Evolutionary conservation across 2,888 invertebrate species (phyloP), one percentile per base, ranked within the genome.

Genomic region (Melinaea marsaeus): DNA sequence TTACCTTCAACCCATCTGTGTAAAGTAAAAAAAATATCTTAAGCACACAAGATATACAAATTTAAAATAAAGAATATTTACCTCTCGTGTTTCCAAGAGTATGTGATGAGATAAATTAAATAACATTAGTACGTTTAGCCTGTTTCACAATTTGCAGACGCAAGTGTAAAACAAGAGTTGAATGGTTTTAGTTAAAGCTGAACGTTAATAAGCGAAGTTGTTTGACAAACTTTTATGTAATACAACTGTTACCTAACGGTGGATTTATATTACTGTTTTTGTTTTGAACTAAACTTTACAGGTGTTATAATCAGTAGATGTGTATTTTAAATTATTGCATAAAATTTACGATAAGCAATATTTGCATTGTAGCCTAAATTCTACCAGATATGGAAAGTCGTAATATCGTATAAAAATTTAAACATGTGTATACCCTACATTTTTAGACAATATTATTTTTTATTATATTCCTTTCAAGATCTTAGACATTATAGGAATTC

Each of bases 121-220:
- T 48, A 48, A 51, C 51, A 51, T 51, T 51, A 51, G 51, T 51
- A 32, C 22, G 51, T 51, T 51, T 32, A 11, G 51, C 32, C 11
- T 51, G 51, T 51, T 51, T 51, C 32, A 32, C 51, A 51, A 51
- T 51, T 51, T 32, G 51, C 51, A 51, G 51, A 51, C 22, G 32
- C 51, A 51, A 51, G 51, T 51, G 51, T 51, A 51, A 51, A 51
- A 51, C 51, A 51, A 11, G 32, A 51, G 32, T 51, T 51, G 51
- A 51, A 51, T 51, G 51, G 51, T 51, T 51, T 32, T 32, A 51
- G 32, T 51, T 51, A 32, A 51, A 51, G 51, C 51, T 51, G 11
- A 7, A 51, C 51, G 51, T 32, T 51, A 32, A 51, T 32, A 51
- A 51, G 51, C 51, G 51, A 51, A 51, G 51, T 51, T 51, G 51